Percentiles rank a stretch among this genome's conserved stretches.
Conservation (phyloP, 1,140 invertebrate species). For the Drosophila kepulauana region DNA sequence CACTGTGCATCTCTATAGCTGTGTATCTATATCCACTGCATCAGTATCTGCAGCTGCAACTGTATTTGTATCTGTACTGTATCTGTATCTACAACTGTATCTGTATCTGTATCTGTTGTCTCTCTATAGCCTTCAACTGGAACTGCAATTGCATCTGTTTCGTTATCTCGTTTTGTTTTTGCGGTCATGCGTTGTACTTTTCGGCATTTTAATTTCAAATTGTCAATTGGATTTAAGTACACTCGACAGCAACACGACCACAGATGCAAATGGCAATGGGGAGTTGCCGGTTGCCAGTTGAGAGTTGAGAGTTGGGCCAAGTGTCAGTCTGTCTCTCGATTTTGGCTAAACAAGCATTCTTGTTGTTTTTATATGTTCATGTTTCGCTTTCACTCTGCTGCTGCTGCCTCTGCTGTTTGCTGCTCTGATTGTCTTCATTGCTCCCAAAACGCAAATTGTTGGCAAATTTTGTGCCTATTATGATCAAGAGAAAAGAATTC, state of each 20-base stretch:
- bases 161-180: conserved; percentile 52
- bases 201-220: conserved; percentile 84
- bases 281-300: not conserved
- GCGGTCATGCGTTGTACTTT: conserved; percentile 70
- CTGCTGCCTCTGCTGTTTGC: too few species aligned
- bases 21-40: conserved; percentile 22
- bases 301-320: not conserved
- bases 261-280: conserved; percentile 12
- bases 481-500: conserved; percentile 40
- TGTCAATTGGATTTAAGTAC: conserved; percentile 83
- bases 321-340: conserved; percentile 3
- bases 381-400: conserved; percentile 1
- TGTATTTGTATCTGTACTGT: conserved; percentile 28
- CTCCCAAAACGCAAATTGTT: conserved; percentile 72
- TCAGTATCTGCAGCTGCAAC: conserved; percentile 29
- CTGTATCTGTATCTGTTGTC: conserved; percentile 2
- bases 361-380: not conserved
- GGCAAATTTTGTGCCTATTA: conserved; percentile 73
- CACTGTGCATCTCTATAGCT: conserved; percentile 23
- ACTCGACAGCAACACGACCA: conserved; percentile 65
- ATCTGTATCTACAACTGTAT: conserved; percentile 1
- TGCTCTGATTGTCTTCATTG: conserved; percentile 67
- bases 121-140: too few species aligned
- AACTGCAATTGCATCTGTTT: conserved; percentile 39
- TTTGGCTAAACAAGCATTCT: conserved; percentile 20